A percentile compares a stretch with the other conserved stretches of the same genome.
Conservation (phyloP, 2,797 vertebrate species). For the Calcarius lapponicus region DNA sequence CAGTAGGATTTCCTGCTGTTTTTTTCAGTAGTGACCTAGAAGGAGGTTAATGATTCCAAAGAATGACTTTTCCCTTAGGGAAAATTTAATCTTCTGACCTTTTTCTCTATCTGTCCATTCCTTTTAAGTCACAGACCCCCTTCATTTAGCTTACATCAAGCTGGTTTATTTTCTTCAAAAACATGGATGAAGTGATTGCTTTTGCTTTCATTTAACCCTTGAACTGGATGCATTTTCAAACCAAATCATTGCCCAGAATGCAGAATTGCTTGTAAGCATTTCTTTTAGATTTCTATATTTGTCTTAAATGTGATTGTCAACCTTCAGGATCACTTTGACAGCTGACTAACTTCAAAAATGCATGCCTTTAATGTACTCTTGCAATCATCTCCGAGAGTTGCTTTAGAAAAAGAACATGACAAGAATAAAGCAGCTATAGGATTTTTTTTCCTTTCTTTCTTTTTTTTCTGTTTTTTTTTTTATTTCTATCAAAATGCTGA, state of each 20-base stretch:
- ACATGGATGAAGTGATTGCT: constrained; percentile 73
- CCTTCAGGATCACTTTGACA: constrained; percentile 52
- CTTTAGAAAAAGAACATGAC: constrained; percentile 43
- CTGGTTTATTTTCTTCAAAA: constrained; percentile 81
- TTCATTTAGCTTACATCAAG: constrained; percentile 78
- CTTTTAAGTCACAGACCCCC: constrained; percentile 77
- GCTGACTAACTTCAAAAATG: constrained; percentile 58
- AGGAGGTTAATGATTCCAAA: constrained; percentile 81
- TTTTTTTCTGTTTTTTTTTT: neutral
- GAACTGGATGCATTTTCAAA: constrained; percentile 69
- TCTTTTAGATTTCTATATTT: constrained; percentile 57
- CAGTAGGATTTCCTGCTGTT: constrained; percentile 76
- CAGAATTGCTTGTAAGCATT: constrained; percentile 16
- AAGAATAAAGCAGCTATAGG: constrained; percentile 32
- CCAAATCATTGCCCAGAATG: constrained; percentile 15
- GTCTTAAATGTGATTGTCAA: constrained; percentile 52
- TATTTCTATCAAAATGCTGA: constrained; percentile 21
- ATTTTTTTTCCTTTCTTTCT: neutral
- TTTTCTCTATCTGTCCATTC: constrained; percentile 79
- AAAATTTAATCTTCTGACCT: constrained; percentile 81
- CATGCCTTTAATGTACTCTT: constrained; percentile 59
- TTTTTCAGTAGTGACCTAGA: constrained; percentile 80
- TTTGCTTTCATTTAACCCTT: constrained; percentile 78
- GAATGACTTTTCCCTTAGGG: constrained; percentile 79
- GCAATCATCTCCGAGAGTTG: constrained; percentile 34